Conservation (phyloP, 2,888 invertebrate genomes). For the Celastrina argiolus region DNA sequence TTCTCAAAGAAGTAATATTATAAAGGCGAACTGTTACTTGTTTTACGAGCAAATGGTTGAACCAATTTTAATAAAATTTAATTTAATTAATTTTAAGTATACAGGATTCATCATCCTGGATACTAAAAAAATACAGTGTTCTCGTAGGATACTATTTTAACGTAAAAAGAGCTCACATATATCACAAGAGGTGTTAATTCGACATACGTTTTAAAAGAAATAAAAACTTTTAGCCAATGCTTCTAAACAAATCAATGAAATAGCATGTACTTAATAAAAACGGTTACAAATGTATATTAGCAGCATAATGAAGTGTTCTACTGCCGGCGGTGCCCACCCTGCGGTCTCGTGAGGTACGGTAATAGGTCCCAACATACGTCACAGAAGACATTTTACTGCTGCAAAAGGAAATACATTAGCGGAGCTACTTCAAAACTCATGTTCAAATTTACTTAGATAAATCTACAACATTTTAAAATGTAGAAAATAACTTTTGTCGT, state of each 20-base stretch:
- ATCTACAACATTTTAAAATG: neutral
- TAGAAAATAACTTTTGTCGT: neutral
- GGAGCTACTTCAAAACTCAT: conserved; percentile 16
- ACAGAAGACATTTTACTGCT: conserved; percentile 23
- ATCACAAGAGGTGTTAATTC: too few species aligned
- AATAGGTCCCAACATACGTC: conserved; percentile 22
- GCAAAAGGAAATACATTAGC: conserved; percentile 22
- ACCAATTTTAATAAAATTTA: too few species aligned
- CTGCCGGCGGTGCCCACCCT: conserved; percentile 1
- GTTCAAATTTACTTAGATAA: conserved; percentile 1
- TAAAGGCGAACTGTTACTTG: too few species aligned
- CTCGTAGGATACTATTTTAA: too few species aligned
- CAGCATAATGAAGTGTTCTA: conserved; percentile 13
- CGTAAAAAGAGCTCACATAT: too few species aligned
- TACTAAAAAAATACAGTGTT: too few species aligned
- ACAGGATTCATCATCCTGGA: too few species aligned
- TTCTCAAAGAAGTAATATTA: too few species aligned
- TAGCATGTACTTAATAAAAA: conserved; percentile 12
- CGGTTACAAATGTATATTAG: conserved; percentile 16
- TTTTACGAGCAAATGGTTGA: too few species aligned
- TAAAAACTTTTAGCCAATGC: too few species aligned
- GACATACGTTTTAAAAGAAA: too few species aligned
- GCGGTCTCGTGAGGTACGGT: conserved; percentile 24
- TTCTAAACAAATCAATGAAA: neutral
- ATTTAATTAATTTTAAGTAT: too few species aligned